phyloP scores from a whole-genome alignment of 2,888 invertebrate species.

The Arctia plantaginis region DNA sequence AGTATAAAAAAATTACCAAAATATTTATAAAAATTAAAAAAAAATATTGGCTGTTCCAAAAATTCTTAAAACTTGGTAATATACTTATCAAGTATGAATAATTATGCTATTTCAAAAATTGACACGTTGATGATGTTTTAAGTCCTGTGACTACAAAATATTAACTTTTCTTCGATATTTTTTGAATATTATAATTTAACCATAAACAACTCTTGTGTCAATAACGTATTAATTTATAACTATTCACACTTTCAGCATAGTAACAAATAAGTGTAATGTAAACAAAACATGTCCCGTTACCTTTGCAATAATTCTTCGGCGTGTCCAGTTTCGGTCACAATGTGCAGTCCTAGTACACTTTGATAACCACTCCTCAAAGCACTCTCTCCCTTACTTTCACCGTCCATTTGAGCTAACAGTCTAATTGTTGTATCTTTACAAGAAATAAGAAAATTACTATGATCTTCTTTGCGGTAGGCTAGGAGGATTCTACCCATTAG shows the following conservation, averaged over 20 bases:
- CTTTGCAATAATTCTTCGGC: constrained; percentile 71
- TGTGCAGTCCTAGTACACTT: constrained; percentile 79
- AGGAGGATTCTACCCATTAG: constrained; percentile 91
- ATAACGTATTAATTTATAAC: too few relatives aligned
- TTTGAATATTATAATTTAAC: too few relatives aligned
- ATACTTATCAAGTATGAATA: too few relatives aligned
- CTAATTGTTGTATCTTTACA: constrained; percentile 74
- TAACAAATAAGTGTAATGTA: background rate
- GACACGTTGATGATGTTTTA: too few relatives aligned
- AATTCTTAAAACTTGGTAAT: too few relatives aligned
- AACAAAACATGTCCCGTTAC: constrained; percentile 49
- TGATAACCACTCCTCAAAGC: constrained; percentile 80
- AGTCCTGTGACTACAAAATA: too few relatives aligned
- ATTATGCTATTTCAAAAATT: too few relatives aligned
- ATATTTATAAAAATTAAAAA: too few relatives aligned
- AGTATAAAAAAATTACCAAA: too few relatives aligned
- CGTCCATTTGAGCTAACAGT: constrained; percentile 74
- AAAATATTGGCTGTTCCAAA: too few relatives aligned
- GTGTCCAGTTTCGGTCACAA: constrained; percentile 76
- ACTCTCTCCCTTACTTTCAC: constrained; percentile 75
- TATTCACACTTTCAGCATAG: background rate
- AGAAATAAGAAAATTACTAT: constrained; percentile 67
- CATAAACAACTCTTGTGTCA: too few relatives aligned
- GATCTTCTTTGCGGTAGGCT: constrained; percentile 81
- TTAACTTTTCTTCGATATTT: too few relatives aligned